Conservation (phyloP, 2,888 invertebrate genomes). For the Pristionchus japonicus region DNA sequence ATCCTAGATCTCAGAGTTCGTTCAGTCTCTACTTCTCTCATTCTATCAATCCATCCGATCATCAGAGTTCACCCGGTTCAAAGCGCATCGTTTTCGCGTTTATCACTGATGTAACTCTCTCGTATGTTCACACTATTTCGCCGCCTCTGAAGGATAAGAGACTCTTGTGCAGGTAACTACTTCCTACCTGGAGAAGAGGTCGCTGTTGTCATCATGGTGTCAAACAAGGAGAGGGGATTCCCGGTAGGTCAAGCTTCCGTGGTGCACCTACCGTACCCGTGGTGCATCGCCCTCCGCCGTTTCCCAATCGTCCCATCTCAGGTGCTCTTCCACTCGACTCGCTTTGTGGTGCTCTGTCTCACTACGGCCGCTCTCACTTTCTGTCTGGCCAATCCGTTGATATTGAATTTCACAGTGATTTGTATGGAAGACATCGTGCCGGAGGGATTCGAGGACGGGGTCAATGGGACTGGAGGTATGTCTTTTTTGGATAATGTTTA, state of each 20-base stretch:
- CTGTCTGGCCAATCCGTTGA: slow-evolving; percentile 44
- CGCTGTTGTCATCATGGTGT: slow-evolving; percentile 12
- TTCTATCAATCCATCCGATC: neutral
- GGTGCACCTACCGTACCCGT: neutral
- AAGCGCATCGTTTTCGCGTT: no score
- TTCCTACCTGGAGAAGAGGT: neutral
- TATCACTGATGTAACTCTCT: neutral
- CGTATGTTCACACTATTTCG: neutral
- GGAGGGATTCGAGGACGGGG: neutral
- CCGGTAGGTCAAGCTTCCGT: neutral
- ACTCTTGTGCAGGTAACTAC: neutral
- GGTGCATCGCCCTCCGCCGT: neutral
- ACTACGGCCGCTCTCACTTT: slow-evolving; percentile 39
- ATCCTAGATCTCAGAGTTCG: neutral
- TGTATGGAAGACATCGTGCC: slow-evolving; percentile 43
- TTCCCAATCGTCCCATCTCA: neutral
- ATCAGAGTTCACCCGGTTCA: neutral
- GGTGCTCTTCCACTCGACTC: slow-evolving; percentile 42
- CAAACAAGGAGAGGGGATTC: slow-evolving; percentile 25
- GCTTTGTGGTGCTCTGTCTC: slow-evolving; percentile 38
- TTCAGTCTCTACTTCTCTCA: neutral
- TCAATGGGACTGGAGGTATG: neutral
- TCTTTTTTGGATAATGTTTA: no score
- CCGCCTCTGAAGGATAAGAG: neutral
- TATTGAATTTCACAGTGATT: slow-evolving; percentile 42